Evolutionary conservation across 2,797 vertebrate species (phyloP).

Genomic region (Taeniopygia guttata): DNA sequence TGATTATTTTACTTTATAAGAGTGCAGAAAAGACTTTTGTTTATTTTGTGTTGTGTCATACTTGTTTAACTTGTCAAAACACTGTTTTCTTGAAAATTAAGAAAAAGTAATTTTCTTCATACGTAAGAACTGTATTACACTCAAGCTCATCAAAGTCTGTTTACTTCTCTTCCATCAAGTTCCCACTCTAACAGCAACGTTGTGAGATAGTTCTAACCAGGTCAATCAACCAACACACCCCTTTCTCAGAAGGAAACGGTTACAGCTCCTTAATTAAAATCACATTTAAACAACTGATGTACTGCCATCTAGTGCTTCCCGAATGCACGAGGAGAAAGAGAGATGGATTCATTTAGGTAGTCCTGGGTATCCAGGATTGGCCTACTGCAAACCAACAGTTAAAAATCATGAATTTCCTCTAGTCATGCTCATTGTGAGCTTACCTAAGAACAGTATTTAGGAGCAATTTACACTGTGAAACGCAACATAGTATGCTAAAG

Average conservation of each 20-base stretch:
- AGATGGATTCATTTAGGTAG: background rate
- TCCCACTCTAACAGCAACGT: background rate
- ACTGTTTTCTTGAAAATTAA: background rate
- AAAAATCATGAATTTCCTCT: background rate
- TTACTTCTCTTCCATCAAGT: background rate
- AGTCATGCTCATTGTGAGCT: background rate
- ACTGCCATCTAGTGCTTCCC: slow-evolving; percentile 45
- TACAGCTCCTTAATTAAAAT: background rate
- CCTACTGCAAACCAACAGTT: background rate
- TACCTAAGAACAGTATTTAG: background rate
- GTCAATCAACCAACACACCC: background rate
- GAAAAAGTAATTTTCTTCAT: background rate
- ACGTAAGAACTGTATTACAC: background rate
- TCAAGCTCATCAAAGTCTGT: background rate
- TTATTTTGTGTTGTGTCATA: background rate
- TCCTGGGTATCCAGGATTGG: background rate
- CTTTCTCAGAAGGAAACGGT: background rate
- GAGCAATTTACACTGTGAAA: background rate
- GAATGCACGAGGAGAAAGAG: background rate
- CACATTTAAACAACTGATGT: background rate
- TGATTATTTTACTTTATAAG: background rate
- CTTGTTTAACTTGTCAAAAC: background rate
- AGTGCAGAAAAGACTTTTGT: background rate
- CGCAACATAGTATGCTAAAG: background rate
- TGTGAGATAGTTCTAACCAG: background rate